Conservation (phyloP, 2,797 vertebrate genomes). For the Ciconia nigra region DNA sequence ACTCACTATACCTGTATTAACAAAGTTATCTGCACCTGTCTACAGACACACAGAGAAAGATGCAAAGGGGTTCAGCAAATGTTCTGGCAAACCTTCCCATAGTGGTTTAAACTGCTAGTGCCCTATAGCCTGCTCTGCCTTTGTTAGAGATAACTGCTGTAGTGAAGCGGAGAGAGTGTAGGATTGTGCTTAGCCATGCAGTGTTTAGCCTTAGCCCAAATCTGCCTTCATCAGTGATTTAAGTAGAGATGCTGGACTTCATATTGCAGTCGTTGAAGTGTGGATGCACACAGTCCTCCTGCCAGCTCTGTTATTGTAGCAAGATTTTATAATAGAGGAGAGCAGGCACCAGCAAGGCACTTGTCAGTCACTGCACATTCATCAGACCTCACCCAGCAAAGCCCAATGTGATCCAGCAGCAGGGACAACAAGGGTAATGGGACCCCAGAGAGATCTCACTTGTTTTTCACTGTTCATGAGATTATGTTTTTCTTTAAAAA, state of each 20-base stretch:
- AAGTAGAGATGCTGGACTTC: background rate
- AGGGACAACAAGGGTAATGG: background rate
- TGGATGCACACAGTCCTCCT: background rate
- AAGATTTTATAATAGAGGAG: background rate
- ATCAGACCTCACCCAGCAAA: background rate
- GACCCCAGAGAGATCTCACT: background rate
- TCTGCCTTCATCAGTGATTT: background rate
- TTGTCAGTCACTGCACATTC: background rate
- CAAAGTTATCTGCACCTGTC: background rate
- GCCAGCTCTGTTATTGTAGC: background rate
- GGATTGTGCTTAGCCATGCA: background rate
- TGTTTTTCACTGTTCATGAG: background rate
- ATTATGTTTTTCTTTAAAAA: background rate
- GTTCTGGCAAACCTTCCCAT: background rate
- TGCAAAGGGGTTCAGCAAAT: background rate
- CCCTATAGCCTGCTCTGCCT: background rate
- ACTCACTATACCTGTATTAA: background rate
- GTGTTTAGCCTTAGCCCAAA: background rate
- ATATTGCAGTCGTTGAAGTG: background rate
- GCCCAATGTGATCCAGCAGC: accelerated
- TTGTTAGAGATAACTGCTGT: background rate
- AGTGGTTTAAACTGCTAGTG: background rate
- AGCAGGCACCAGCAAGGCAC: background rate
- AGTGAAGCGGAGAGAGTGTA: background rate
- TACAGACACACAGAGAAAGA: background rate